Evolutionary conservation across 1,140 invertebrate genomes (phyloP).

Genomic region (Maconellicoccus hirsutus): DNA sequence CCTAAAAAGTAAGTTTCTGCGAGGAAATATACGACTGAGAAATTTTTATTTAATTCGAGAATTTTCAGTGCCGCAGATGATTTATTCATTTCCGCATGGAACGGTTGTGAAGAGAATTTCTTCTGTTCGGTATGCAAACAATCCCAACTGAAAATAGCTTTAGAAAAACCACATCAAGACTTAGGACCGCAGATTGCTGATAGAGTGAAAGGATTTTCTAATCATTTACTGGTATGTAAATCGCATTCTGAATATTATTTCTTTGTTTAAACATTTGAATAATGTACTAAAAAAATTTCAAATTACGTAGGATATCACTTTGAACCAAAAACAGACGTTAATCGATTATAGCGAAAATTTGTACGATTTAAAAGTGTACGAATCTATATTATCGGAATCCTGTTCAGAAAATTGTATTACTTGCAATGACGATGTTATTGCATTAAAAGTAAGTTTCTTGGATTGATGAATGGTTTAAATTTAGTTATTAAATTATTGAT

Average conservation of each 20-base stretch:
- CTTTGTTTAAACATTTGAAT: too few species aligned
- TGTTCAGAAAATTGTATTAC: not conserved
- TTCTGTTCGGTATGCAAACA: conserved; percentile 56
- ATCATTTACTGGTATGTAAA: conserved; percentile 42
- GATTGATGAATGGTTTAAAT: too few species aligned
- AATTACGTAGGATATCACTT: not conserved
- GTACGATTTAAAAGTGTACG: not conserved
- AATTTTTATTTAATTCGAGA: not conserved
- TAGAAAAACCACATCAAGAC: conserved; percentile 56
- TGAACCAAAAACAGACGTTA: not conserved
- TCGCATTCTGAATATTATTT: not conserved
- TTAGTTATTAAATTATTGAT: not conserved
- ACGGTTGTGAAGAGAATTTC: conserved; percentile 62
- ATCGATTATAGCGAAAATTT: not conserved
- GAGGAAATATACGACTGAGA: too few species aligned
- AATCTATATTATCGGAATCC: not conserved
- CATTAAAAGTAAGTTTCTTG: not conserved
- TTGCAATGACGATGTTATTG: not conserved
- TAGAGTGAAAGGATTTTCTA: conserved; percentile 66
- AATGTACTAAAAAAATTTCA: too few species aligned
- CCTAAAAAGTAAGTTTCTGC: conserved; percentile 39
- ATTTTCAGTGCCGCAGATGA: conserved; percentile 40
- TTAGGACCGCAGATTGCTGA: conserved; percentile 68
- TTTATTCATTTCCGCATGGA: conserved; percentile 50
- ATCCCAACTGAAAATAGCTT: conserved; percentile 48